Evolutionary conservation across 2,888 invertebrate genomes (phyloP), one percentile per base, ranked within the genome.

Genomic region (Lucinisca nassula): DNA sequence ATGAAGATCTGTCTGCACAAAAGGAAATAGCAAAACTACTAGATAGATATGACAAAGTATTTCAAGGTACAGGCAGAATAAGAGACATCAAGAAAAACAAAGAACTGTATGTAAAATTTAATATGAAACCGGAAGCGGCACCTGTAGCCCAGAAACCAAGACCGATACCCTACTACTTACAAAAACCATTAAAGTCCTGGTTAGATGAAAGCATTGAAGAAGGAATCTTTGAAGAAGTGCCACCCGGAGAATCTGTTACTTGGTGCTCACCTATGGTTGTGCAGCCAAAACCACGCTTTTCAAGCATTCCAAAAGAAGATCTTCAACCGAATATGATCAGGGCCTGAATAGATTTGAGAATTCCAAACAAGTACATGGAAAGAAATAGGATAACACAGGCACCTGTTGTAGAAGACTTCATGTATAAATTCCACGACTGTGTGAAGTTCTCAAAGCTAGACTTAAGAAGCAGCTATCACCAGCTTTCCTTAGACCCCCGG

Each of bases 381-480:
- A 45, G 80, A 35, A 81, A 75, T 58, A 81, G 81, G 61, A 58
- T 83, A 14, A 58, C 74, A 14, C 85, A 85, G 30, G 82, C 21
- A 40, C 77, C 85, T 38, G 55, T 82, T 6, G 74, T 85, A 4
- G 85, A 85, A 35, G 85, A 85, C 37, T 85, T 85, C 58, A 81
- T 61, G 2, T 81, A 76, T 67, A 74, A 74, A 24, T 80, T 85
- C n/a, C 70, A 78, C 38, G 78, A 78, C 17, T 77, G 77, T 38
- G 32, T 37, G 24, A n/a, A 24, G 49, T 79, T 79, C 67, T 79
- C 67, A 24, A 77, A 77, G 49, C 32, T 77, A 49, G 77, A 77
- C 45, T 58, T 77, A 24, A 35, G 70, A 70, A n/a, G 32, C 49
- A 30, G 58, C 10, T 58, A 58, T n/a, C 45, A 40, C 45, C 61